Evolutionary conservation across 2,888 invertebrate species (phyloP), one percentile per base, ranked within the genome.

Genomic region (Troides oblongomaculatus): DNA sequence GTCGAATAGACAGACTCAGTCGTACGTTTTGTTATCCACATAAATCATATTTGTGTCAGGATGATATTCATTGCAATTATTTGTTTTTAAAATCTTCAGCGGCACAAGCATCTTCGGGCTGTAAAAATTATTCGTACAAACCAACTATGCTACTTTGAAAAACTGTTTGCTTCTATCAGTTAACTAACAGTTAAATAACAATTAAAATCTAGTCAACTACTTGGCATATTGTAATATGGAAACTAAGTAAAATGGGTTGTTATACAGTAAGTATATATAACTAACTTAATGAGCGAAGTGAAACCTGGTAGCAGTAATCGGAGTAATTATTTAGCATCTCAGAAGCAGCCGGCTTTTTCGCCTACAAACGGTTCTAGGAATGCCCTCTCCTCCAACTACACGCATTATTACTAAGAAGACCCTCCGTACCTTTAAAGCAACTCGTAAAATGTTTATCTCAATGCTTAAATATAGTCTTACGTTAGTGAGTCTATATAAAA

Each of bases 361-460:
- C 81, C 74, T 82, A 84, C 84, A 82, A 84, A 82, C 80, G 80
- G 72, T 89, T 89, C 90, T 84, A 76, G 78, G 89, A 89, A 89
- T 23, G 14, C 18, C 17, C 59, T 50, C 63, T 39, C 58, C 23
- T 39, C 43, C 43, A 25, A 43, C 65, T 25, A 23, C 39, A 39
- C 18, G 39, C 43, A 18, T 50, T 43, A 46, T 65, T 65, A 65
- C 65, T 21, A 21, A 46, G 65, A 65, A 65, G 39, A 18, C 43
- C 7, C 65, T 58, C 59, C 18, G 46, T 58, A 58, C 65, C 50
- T 56, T 64, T 17, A 56, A 64, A 56, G 53, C 64, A n/a, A n/a
- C 23, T 43, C 23, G 43, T 63, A 30, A 14, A 21, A 57, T 53
- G 18, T 25, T n/a, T 50, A 63, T 63, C 53, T 53, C n/a, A n/a